These are phyloP conservation scores for Malacoctenus gilli DNA, from an alignment of 2,797 vertebrate species.

Conservation along the genomic window DNA sequence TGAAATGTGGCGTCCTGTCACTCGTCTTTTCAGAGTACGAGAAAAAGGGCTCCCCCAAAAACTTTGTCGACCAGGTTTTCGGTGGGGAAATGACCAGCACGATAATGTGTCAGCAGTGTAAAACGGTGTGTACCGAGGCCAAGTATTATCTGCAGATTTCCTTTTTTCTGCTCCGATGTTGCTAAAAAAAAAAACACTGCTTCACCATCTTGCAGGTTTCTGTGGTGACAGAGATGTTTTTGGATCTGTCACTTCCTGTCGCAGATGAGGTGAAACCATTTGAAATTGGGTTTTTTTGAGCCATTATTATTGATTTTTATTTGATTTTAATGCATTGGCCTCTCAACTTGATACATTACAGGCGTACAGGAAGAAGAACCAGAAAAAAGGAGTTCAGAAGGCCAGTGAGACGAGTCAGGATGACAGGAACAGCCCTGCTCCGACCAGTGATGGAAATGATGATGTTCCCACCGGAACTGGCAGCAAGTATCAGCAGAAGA, in stretches of 20 bases:
- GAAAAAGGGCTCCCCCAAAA: constrained; percentile 85
- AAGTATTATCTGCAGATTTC: too few relatives aligned
- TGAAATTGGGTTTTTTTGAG: neutral
- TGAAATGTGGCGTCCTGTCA: neutral
- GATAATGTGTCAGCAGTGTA: constrained; percentile 95
- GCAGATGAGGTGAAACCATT: constrained; percentile 88
- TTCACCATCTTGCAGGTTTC: constrained; percentile 87
- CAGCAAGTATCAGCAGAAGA: constrained; percentile 97
- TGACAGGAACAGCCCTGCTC: constrained; percentile 67
- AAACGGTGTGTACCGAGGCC: constrained; percentile 82
- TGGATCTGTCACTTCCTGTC: constrained; percentile 96
- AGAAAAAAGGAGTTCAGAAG: constrained; percentile 72
- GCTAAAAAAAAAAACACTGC: neutral
- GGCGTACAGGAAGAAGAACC: constrained; percentile 84
- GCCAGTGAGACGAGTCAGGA: constrained; percentile 73
- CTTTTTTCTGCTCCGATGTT: neutral
- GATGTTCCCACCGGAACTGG: constrained; percentile 76
- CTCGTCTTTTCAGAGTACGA: constrained; percentile 88
- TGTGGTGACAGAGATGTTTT: constrained; percentile 93
- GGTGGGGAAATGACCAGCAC: constrained; percentile 95
- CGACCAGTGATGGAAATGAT: constrained; percentile 79
- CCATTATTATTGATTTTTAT: neutral
- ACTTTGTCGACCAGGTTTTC: constrained; percentile 93
- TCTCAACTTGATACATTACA: constrained; percentile 30
- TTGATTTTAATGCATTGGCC: neutral